Conservation (phyloP, 2,797 vertebrate species). For the Pseudochirops corinnae region DNA sequence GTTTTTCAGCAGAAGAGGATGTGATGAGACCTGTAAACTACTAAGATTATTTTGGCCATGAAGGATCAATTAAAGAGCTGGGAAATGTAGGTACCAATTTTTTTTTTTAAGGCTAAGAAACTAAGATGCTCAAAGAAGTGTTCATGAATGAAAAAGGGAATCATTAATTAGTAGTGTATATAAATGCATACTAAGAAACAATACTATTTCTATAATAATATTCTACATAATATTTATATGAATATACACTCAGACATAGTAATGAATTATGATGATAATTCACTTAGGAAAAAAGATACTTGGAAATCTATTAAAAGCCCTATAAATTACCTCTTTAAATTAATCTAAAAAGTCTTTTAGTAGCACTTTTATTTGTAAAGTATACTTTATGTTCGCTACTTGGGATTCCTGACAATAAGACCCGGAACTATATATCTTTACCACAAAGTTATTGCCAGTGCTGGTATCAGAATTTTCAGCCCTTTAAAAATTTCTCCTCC, state of each 20-base stretch:
- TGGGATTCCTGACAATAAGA: constrained; percentile 41
- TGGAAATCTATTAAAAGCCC: constrained; percentile 24
- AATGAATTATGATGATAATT: constrained; percentile 37
- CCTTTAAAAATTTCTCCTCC: constrained; percentile 27
- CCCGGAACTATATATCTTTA: constrained; percentile 26
- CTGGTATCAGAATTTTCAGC: constrained; percentile 12
- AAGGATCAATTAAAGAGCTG: neutral
- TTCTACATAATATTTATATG: constrained; percentile 16
- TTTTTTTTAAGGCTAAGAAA: neutral
- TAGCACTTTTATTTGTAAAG: constrained; percentile 41
- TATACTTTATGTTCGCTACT: constrained; percentile 12
- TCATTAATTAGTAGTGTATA: constrained; percentile 34
- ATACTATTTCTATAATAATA: neutral
- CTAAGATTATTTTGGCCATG: neutral
- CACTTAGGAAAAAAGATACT: constrained; percentile 40
- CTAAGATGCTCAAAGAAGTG: neutral
- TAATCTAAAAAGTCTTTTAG: constrained; percentile 36
- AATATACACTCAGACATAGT: neutral
- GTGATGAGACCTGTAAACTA: neutral
- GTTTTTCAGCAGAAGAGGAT: neutral
- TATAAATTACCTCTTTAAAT: constrained; percentile 32
- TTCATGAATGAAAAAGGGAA: constrained; percentile 21
- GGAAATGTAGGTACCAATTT: too few relatives aligned
- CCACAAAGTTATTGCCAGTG: constrained; percentile 11
- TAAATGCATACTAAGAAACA: neutral